Conservation (phyloP, 1,140 invertebrate species). For the Neuroterus valhalla region DNA sequence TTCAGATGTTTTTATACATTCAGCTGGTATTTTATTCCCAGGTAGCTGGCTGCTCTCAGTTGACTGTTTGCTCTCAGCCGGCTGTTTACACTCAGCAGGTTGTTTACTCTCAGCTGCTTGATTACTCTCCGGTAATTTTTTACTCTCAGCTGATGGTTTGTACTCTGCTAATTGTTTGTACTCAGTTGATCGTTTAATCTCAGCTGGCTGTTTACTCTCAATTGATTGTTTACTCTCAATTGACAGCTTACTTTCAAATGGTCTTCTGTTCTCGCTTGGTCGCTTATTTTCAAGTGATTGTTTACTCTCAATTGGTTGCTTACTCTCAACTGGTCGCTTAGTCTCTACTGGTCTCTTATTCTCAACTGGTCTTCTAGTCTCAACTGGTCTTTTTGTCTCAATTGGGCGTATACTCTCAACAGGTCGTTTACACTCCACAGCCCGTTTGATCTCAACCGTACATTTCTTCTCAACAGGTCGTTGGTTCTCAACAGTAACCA, state of each 20-base stretch:
- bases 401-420: not conserved
- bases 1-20: not conserved
- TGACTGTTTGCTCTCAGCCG: not conserved
- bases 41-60: too few relatives aligned
- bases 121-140: not conserved
- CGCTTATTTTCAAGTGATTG: not conserved
- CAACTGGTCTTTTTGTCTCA: not conserved
- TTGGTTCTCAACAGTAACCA: not conserved
- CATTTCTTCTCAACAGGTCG: not conserved
- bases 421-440: not conserved
- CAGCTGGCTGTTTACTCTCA: not conserved
- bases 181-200: not conserved
- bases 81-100: not conserved
- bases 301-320: not conserved
- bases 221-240: not conserved
- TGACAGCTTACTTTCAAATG: not conserved
- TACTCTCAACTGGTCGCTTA: not conserved
- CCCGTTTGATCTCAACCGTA: not conserved
- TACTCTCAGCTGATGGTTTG: not conserved
- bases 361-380: not conserved
- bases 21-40: not conserved
- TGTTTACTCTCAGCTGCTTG: not conserved
- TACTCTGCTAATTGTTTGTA: not conserved
- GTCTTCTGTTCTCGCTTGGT: not conserved
- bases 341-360: not conserved